Evolutionary conservation across 1,140 invertebrate species (phyloP).

Genomic region (Drosophila mojavensis): DNA sequence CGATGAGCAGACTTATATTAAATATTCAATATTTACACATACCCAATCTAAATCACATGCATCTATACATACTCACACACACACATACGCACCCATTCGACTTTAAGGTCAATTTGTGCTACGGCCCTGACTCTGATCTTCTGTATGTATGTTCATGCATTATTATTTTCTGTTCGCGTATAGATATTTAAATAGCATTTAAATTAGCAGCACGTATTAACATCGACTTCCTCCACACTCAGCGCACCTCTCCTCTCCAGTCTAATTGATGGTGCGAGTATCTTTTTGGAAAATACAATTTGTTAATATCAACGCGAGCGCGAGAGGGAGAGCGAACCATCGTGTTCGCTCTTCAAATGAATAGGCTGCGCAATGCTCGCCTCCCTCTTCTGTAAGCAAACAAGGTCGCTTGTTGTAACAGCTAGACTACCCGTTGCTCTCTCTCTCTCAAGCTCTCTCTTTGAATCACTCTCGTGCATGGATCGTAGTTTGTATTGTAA

Average conservation of each 20-base stretch:
- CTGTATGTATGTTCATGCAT: constrained; percentile 64
- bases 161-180: constrained; percentile 39
- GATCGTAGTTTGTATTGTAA: constrained; percentile 37
- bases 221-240: not conserved
- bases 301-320: constrained; percentile 9
- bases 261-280: constrained; percentile 38
- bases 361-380: constrained; percentile 41
- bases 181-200: constrained; percentile 55
- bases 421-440: constrained; percentile 14
- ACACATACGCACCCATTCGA: constrained; percentile 38
- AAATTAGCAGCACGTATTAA: constrained; percentile 56
- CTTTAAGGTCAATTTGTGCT: constrained; percentile 69
- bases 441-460: constrained; percentile 19
- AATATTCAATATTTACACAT: not conserved
- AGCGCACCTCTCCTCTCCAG: not conserved
- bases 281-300: constrained; percentile 31
- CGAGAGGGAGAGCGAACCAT: constrained; percentile 22
- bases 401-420: constrained; percentile 58
- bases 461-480: not conserved
- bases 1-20: not conserved
- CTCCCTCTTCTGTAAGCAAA: constrained; percentile 33
- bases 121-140: constrained; percentile 78
- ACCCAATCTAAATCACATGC: not conserved
- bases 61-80: constrained; percentile 12
- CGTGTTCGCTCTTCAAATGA: constrained; percentile 38